phyloP scores from a whole-genome alignment of 2,113 vertebrate genomes.

The Dascyllus trimaculatus region DNA sequence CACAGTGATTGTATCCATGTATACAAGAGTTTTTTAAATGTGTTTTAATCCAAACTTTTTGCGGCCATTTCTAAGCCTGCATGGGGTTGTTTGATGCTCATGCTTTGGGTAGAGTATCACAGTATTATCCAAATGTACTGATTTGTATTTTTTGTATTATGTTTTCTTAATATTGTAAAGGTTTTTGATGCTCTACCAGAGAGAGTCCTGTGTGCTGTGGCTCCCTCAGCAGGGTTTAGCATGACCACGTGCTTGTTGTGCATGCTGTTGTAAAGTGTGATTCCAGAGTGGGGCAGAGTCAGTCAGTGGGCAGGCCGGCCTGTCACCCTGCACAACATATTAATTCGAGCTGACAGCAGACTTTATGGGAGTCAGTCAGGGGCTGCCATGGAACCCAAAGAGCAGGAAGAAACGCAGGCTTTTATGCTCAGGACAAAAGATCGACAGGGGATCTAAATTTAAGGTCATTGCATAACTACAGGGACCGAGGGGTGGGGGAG shows the following conservation, averaged over 20 bases:
- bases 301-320: constrained; percentile 37
- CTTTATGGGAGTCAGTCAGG: constrained; percentile 68
- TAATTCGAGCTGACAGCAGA: constrained; percentile 76
- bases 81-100: too few species aligned
- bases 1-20: too few species aligned
- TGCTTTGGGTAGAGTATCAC: not conserved
- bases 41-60: not conserved
- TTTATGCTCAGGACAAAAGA: constrained; percentile 76
- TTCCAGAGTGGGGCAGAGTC: constrained; percentile 46
- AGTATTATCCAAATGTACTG: too few species aligned
- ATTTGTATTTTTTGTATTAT: not conserved
- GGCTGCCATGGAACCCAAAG: constrained; percentile 60
- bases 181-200: too few species aligned
- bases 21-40: not conserved
- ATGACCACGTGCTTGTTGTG: constrained; percentile 31
- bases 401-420: constrained; percentile 61
- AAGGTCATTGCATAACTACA: constrained; percentile 79
- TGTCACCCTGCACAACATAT: constrained; percentile 69
- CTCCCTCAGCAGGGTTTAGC: constrained; percentile 4
- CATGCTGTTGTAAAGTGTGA: constrained; percentile 32
- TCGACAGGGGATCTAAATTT: constrained; percentile 77
- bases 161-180: not conserved
- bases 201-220: not conserved
- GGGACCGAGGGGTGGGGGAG: constrained; percentile 54
- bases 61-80: not conserved